Evolutionary conservation across 1,140 invertebrate species (phyloP).

Genomic region (Leptonema lineaticorne): DNA sequence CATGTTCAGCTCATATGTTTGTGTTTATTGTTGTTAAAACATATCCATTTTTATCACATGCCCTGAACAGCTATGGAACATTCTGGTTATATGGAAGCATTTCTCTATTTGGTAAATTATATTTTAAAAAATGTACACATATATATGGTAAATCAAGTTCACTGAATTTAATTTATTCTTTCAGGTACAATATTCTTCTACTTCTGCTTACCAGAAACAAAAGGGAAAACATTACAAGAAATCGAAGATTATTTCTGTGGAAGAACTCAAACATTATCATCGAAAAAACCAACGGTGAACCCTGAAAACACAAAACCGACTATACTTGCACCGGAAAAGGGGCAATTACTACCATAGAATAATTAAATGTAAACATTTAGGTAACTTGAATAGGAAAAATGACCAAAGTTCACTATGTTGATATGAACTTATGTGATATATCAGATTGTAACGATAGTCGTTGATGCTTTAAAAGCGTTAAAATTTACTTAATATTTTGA

Average conservation of each 20-base stretch:
- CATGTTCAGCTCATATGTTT: conserved; percentile 63
- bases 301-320: conserved; percentile 22
- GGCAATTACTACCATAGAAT: conserved; percentile 36
- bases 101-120: conserved; percentile 58
- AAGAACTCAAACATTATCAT: conserved; percentile 48
- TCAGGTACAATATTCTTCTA: conserved; percentile 60
- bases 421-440: neutral
- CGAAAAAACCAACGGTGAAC: conserved; percentile 37
- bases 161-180: conserved; percentile 31
- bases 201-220: conserved; percentile 78
- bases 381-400: neutral
- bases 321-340: conserved; percentile 37
- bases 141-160: neutral
- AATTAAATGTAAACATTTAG: neutral
- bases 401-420: neutral
- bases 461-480: neutral
- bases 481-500: neutral
- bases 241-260: conserved; percentile 72
- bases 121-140: neutral
- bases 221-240: conserved; percentile 73
- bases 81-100: conserved; percentile 66
- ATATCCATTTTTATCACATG: conserved; percentile 58
- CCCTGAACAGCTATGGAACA: conserved; percentile 59
- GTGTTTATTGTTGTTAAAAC: conserved; percentile 71
- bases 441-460: neutral